Evolutionary conservation across 1,140 invertebrate species (phyloP).

Genomic region (Cydia fagiglandana): DNA sequence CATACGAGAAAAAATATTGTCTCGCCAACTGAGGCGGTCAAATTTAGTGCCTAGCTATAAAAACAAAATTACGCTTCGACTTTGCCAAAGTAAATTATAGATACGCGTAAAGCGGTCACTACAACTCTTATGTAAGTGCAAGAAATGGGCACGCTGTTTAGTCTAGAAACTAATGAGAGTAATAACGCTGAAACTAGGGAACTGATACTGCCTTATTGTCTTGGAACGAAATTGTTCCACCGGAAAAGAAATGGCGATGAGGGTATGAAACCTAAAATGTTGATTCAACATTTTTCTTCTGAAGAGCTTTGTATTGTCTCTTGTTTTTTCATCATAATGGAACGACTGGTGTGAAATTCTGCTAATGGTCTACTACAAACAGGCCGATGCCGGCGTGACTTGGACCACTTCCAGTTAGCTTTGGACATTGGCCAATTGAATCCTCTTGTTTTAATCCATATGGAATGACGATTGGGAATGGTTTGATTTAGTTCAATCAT

Average conservation of each 20-base stretch:
- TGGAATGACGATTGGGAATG: slow-evolving; percentile 22
- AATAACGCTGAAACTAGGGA: neutral
- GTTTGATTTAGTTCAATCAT: slow-evolving; percentile 22
- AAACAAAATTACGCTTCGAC: slow-evolving; percentile 6
- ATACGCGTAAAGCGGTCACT: slow-evolving; percentile 18
- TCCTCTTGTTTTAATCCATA: slow-evolving; percentile 32
- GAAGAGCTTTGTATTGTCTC: neutral
- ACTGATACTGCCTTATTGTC: neutral
- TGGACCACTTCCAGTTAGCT: slow-evolving; percentile 18
- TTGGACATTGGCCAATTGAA: slow-evolving; percentile 29
- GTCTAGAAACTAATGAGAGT: neutral
- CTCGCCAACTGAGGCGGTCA: neutral
- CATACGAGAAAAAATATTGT: neutral
- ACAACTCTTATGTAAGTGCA: slow-evolving; percentile 14
- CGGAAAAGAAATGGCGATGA: neutral
- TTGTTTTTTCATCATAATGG: slow-evolving; percentile 21
- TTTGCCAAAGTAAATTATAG: slow-evolving; percentile 17
- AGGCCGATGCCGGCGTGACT: slow-evolving; percentile 23
- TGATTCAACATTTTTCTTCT: slow-evolving; percentile 7
- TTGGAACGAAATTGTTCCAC: neutral
- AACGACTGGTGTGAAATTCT: slow-evolving; percentile 28
- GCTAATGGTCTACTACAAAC: slow-evolving; percentile 31
- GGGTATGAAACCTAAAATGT: neutral
- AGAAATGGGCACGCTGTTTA: neutral
- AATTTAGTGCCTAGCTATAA: slow-evolving; percentile 3